Evolutionary conservation across 2,797 vertebrate genomes (phyloP).

Genomic region (Petrocephalus schoutedeni): DNA sequence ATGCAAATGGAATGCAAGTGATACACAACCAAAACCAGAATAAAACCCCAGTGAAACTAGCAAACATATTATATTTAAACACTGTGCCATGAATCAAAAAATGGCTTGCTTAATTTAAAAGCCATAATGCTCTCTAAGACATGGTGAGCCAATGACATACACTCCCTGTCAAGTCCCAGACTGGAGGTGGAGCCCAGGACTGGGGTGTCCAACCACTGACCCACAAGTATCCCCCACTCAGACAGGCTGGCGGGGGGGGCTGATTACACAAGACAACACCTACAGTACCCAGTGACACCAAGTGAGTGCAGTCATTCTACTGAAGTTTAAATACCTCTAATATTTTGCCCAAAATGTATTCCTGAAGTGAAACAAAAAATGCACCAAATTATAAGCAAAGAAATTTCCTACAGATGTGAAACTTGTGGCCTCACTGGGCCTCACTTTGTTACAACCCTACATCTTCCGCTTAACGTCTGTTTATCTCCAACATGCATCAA

Average conservation of each 20-base stretch:
- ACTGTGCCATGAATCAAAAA: not conserved
- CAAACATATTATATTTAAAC: not conserved
- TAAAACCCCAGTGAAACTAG: not conserved
- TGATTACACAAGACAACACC: not conserved
- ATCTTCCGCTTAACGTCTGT: not conserved
- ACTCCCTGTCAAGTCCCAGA: not conserved
- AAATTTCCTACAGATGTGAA: not conserved
- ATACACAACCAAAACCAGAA: not conserved
- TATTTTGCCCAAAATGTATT: slow-evolving; percentile 58
- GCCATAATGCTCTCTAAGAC: not conserved
- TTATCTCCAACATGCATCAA: not conserved
- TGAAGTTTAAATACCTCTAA: slow-evolving; percentile 65
- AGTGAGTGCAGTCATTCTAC: slow-evolving; percentile 30
- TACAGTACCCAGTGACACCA: slow-evolving; percentile 36
- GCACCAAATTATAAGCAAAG: not conserved
- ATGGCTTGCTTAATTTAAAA: not conserved
- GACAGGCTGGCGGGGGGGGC: not conserved
- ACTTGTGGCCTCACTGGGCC: not conserved
- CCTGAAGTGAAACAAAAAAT: slow-evolving; percentile 56
- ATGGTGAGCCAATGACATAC: not conserved
- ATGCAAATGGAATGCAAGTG: not conserved
- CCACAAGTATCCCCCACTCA: not conserved
- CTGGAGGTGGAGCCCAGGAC: not conserved
- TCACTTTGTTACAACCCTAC: not conserved
- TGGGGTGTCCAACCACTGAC: not conserved